A percentile compares a stretch with the other conserved stretches of the same genome.
These are phyloP conservation scores for Microctonus aethiopoides DNA, from an alignment of 2,888 invertebrate species.

Conservation along the genomic window DNA sequence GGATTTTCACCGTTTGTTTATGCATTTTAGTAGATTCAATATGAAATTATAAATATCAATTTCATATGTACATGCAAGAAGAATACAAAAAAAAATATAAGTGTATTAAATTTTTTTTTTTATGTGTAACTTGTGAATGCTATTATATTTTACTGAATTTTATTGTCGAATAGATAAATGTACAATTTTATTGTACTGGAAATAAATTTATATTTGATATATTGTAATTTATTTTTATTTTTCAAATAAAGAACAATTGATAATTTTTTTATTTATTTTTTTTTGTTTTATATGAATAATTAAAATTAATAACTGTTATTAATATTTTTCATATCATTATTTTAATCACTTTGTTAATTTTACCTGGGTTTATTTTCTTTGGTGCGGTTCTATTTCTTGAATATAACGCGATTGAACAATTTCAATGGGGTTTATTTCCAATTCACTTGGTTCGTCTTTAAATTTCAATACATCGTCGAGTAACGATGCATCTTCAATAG, in stretches of 20 bases:
- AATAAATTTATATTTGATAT: too few relatives aligned
- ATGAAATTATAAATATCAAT: too few relatives aligned
- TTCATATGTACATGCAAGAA: neutral
- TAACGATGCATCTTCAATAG: conserved; percentile 56
- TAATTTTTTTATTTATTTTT: neutral
- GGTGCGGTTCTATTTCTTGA: conserved; percentile 45
- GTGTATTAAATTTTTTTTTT: too few relatives aligned
- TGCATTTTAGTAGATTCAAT: neutral
- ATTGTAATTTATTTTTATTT: too few relatives aligned
- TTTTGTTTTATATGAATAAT: too few relatives aligned
- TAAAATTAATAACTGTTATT: too few relatives aligned
- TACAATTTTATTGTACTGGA: neutral
- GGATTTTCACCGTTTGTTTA: neutral
- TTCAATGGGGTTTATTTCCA: conserved; percentile 38
- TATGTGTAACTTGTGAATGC: too few relatives aligned
- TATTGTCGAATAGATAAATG: too few relatives aligned
- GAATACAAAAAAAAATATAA: neutral
- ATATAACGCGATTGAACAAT: conserved; percentile 44
- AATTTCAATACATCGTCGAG: conserved; percentile 51
- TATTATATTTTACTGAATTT: too few relatives aligned
- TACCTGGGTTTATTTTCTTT: conserved; percentile 28
- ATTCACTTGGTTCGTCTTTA: conserved; percentile 38
- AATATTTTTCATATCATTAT: neutral
- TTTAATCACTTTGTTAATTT: neutral
- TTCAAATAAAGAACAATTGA: too few relatives aligned